Conservation (phyloP, 2,113 vertebrate species). For the Chloropsis hardwickii region DNA sequence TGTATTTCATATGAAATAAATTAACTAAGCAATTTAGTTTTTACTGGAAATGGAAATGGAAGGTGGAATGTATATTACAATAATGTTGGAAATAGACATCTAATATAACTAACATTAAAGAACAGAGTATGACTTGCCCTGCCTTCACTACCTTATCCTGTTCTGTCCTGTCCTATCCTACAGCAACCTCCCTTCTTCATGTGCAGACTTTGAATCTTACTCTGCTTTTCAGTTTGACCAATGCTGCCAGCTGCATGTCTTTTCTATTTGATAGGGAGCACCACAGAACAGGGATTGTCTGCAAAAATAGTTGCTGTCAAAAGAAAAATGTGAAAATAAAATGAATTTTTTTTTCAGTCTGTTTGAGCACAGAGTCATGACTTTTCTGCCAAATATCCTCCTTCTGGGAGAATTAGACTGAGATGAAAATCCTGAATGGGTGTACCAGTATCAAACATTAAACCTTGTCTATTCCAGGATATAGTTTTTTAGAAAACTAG, state of each 20-base stretch:
- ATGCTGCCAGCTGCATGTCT: background rate
- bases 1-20: background rate
- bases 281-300: background rate
- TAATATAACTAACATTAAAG: background rate
- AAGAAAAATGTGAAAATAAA: background rate
- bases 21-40: background rate
- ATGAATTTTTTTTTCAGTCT: background rate
- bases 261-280: background rate
- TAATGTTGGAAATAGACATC: background rate
- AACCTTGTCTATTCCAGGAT: background rate
- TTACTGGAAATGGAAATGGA: background rate
- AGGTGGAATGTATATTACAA: background rate
- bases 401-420: background rate
- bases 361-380: background rate
- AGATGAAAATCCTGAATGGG: background rate
- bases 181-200: background rate
- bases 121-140: background rate
- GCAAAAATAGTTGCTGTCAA: background rate
- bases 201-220: background rate
- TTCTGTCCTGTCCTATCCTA: background rate
- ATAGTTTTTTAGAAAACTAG: background rate
- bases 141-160: accelerated
- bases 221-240: background rate
- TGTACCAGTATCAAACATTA: background rate
- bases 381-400: background rate